Conservation (phyloP, 2,797 vertebrate genomes). For the Gymnoscopelus braueri region DNA sequence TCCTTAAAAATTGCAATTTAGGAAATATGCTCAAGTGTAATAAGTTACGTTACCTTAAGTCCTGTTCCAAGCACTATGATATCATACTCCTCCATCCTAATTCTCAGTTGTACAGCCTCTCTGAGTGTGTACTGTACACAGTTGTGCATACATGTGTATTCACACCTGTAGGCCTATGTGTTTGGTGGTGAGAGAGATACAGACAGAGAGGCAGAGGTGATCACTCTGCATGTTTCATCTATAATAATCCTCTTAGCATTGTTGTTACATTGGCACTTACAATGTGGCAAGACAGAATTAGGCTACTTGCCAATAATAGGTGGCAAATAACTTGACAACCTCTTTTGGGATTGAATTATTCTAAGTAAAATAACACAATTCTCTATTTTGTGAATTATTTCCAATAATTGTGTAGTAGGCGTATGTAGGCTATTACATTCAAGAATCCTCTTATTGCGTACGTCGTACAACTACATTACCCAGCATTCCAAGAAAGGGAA, state of each 20-base stretch:
- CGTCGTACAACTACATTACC: conserved; percentile 55
- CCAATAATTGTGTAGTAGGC: too few relatives aligned
- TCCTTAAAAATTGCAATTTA: neutral
- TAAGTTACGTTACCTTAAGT: conserved; percentile 76
- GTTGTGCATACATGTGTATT: conserved; percentile 12
- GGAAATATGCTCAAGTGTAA: neutral
- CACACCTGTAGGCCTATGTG: neutral
- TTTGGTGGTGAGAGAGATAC: conserved; percentile 12
- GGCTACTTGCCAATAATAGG: too few relatives aligned
- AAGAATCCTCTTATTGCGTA: too few relatives aligned
- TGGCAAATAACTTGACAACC: too few relatives aligned
- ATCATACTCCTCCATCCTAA: conserved; percentile 80
- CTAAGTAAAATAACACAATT: too few relatives aligned
- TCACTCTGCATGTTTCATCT: conserved; percentile 55
- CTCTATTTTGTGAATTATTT: too few relatives aligned
- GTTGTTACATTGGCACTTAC: conserved; percentile 12
- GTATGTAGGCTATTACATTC: too few relatives aligned
- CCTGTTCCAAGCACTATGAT: conserved; percentile 83
- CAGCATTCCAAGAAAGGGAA: conserved; percentile 30
- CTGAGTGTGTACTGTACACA: neutral
- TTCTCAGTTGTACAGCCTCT: neutral
- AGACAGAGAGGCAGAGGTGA: conserved; percentile 19
- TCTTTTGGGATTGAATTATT: too few relatives aligned
- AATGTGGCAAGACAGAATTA: too few relatives aligned
- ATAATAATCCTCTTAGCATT: conserved; percentile 75